Conservation (phyloP, 1,140 invertebrate species). For the Dysdera silvatica region DNA sequence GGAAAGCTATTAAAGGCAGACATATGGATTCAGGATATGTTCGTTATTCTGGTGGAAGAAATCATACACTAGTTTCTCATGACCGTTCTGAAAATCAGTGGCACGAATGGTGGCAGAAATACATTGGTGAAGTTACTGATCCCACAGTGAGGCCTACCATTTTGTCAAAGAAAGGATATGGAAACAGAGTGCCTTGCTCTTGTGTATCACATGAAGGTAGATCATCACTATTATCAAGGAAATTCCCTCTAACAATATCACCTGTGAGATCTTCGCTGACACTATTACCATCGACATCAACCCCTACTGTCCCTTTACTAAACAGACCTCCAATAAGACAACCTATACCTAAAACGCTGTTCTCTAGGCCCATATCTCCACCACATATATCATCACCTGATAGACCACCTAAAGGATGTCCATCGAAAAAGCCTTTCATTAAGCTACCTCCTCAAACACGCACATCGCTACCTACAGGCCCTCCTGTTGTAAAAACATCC, state of each 20-base stretch:
- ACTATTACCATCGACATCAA: no score
- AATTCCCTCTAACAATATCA: neutral
- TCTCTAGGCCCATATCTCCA: no score
- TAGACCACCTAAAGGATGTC: no score
- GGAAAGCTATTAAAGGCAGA: slow-evolving; percentile 18
- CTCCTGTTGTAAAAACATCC: no score
- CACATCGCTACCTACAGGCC: neutral
- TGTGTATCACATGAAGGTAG: slow-evolving; percentile 10
- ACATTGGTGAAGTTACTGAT: slow-evolving; percentile 31
- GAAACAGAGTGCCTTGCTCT: slow-evolving; percentile 14
- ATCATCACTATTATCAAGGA: neutral
- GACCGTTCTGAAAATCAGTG: slow-evolving; percentile 21
- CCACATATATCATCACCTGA: no score
- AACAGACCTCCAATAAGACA: no score
- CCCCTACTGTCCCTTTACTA: no score
- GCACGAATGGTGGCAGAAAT: slow-evolving; percentile 32
- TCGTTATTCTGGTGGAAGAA: neutral
- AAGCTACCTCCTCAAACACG: slow-evolving; percentile 4
- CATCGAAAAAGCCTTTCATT: no score
- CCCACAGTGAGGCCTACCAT: slow-evolving; percentile 26
- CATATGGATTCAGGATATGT: neutral
- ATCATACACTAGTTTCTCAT: neutral
- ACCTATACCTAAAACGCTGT: no score
- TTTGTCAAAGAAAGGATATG: slow-evolving; percentile 12
- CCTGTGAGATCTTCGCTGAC: no score